Evolutionary conservation across 2,797 vertebrate species (phyloP).

Genomic region (Chanos chanos): DNA sequence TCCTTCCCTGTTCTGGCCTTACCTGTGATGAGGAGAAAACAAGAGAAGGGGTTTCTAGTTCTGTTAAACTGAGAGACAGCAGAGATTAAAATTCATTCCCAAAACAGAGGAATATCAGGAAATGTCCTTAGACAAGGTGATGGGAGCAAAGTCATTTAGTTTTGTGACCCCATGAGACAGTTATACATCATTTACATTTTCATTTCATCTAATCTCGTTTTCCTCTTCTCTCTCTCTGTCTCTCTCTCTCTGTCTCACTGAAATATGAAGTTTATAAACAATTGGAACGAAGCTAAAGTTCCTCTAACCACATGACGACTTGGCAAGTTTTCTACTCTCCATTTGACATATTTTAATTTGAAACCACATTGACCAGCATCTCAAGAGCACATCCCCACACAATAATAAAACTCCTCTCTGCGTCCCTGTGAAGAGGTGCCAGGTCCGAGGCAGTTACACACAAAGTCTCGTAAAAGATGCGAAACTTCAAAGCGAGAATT

Average conservation of each 20-base stretch:
- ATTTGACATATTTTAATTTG: constrained; percentile 18
- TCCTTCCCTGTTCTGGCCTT: too few relatives aligned
- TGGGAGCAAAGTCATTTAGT: not conserved
- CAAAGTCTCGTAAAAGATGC: not conserved
- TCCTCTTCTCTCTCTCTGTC: not conserved
- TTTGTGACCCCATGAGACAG: too few relatives aligned
- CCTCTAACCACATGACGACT: constrained; percentile 15
- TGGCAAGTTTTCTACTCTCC: not conserved
- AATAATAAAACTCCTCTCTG: not conserved
- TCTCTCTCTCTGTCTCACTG: not conserved
- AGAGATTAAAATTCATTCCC: constrained; percentile 7
- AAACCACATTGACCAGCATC: constrained; percentile 14
- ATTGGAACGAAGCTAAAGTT: not conserved
- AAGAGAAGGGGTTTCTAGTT: not conserved
- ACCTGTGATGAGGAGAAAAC: not conserved
- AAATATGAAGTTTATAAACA: not conserved
- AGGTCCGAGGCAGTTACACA: not conserved
- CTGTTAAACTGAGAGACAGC: constrained; percentile 16
- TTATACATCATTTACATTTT: not conserved
- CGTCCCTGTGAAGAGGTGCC: constrained; percentile 8
- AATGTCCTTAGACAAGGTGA: constrained; percentile 4
- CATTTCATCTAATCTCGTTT: not conserved
- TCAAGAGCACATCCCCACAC: constrained; percentile 23
- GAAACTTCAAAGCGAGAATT: not conserved
- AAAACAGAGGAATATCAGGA: not conserved